A percentile compares a stretch with the other conserved stretches of the same genome.
phyloP scores from a whole-genome alignment of 64 coral and sea anemone genomes.

The Dendrophyllia cribrosa region DNA sequence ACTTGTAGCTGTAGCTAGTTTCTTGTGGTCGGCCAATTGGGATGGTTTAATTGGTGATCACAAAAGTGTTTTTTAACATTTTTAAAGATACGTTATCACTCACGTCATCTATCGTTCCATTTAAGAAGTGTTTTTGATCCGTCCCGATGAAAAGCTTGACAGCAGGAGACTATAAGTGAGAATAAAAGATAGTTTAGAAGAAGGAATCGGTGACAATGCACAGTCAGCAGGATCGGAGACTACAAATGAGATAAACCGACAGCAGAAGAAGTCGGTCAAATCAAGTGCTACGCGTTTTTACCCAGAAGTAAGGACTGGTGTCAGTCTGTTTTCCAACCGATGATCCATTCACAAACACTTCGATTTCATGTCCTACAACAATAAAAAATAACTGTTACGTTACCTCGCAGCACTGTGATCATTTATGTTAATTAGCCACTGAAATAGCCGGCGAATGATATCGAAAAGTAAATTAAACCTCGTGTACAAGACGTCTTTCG shows the following conservation, averaged over 20 bases:
- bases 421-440: too few relatives aligned
- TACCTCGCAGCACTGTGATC: too few relatives aligned
- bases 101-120: constrained; percentile 93
- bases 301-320: constrained; percentile 68
- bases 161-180: constrained; percentile 54
- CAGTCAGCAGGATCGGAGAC: neutral
- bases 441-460: too few relatives aligned
- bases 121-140: constrained; percentile 71
- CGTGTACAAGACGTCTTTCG: too few relatives aligned
- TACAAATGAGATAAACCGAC: neutral
- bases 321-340: constrained; percentile 65
- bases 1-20: too few relatives aligned
- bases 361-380: constrained; percentile 74
- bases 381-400: neutral
- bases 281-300: constrained; percentile 22
- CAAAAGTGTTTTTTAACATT: too few relatives aligned
- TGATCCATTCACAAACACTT: constrained; percentile 88
- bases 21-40: too few relatives aligned
- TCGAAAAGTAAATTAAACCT: too few relatives aligned
- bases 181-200: neutral
- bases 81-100: constrained; percentile 35
- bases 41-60: too few relatives aligned
- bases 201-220: neutral
- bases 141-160: constrained; percentile 72
- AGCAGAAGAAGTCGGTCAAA: neutral